Evolutionary conservation across 1,140 invertebrate genomes (phyloP).

Genomic region (Penaeus chinensis): DNA sequence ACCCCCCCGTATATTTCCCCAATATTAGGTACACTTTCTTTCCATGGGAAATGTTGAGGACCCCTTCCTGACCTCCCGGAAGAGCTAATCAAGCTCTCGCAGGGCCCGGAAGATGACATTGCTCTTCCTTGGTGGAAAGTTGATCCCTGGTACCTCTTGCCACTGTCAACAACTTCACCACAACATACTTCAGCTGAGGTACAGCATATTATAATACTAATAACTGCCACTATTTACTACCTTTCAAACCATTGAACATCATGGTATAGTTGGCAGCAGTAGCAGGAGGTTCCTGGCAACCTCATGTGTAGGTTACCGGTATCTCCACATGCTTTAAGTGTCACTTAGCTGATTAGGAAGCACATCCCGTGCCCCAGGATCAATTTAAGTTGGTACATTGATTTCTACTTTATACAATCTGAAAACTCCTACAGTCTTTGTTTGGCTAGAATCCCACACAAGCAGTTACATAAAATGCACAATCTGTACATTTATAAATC

Average conservation of each 20-base stretch:
- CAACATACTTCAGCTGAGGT: conserved; percentile 7
- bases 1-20: conserved; percentile 60
- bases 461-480: conserved; percentile 50
- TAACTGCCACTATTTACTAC: no score
- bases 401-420: conserved; percentile 11
- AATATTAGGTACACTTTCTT: conserved; percentile 63
- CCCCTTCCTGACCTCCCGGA: conserved; percentile 49
- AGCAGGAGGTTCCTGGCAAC: conserved; percentile 13
- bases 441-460: conserved; percentile 52
- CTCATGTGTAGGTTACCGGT: conserved; percentile 27
- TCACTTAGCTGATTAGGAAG: conserved; percentile 30
- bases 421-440: conserved; percentile 25
- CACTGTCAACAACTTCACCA: conserved; percentile 28
- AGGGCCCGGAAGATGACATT: conserved; percentile 51
- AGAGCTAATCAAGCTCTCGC: conserved; percentile 43
- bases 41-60: conserved; percentile 60
- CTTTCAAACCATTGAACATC: neutral
- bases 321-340: conserved; percentile 31
- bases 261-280: conserved; percentile 3
- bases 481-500: conserved; percentile 53
- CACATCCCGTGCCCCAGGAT: conserved; percentile 31
- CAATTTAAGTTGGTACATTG: conserved; percentile 36
- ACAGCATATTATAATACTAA: neutral
- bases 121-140: conserved; percentile 59
- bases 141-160: conserved; percentile 38